Percentiles rank a stretch among this genome's conserved stretches.
Evolutionary conservation across 2,113 vertebrate genomes (phyloP).

Genomic region (Mionectes macconnelli): DNA sequence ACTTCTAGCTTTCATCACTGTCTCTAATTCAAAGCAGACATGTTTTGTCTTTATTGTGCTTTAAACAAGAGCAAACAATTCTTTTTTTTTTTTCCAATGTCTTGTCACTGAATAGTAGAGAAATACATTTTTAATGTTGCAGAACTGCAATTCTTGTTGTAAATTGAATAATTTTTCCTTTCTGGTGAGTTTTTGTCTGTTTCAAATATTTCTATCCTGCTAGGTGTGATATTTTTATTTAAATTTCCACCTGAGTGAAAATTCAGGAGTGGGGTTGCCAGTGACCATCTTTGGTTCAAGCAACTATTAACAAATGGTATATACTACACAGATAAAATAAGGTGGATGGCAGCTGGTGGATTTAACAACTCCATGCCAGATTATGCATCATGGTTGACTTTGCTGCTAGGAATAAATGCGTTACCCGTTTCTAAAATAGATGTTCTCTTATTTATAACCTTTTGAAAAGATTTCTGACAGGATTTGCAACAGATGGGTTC

Average conservation of each 20-base stretch:
- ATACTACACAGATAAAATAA: neutral
- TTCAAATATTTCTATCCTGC: neutral
- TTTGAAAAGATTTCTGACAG: conserved; percentile 48
- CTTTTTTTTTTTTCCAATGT: neutral
- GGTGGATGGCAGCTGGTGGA: conserved; percentile 66
- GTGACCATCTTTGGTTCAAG: neutral
- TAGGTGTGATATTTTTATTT: conserved; percentile 14
- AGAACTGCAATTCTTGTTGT: neutral
- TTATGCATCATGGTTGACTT: conserved; percentile 70
- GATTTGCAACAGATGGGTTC: conserved; percentile 67
- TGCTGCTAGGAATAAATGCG: conserved; percentile 65
- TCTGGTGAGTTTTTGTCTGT: neutral
- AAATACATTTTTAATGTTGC: neutral
- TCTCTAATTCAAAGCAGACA: neutral
- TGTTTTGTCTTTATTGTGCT: neutral
- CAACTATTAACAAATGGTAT: conserved; percentile 39
- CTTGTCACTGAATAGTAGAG: neutral
- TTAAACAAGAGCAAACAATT: neutral
- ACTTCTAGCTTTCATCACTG: neutral
- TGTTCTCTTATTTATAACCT: conserved; percentile 71
- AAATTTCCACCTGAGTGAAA: conserved; percentile 1
- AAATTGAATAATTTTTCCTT: neutral
- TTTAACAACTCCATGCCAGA: conserved; percentile 65
- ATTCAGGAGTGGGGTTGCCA: neutral
- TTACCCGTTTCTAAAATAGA: conserved; percentile 70